phyloP scores from a whole-genome alignment of 1,140 invertebrate species.

The Drosophila pachea region DNA sequence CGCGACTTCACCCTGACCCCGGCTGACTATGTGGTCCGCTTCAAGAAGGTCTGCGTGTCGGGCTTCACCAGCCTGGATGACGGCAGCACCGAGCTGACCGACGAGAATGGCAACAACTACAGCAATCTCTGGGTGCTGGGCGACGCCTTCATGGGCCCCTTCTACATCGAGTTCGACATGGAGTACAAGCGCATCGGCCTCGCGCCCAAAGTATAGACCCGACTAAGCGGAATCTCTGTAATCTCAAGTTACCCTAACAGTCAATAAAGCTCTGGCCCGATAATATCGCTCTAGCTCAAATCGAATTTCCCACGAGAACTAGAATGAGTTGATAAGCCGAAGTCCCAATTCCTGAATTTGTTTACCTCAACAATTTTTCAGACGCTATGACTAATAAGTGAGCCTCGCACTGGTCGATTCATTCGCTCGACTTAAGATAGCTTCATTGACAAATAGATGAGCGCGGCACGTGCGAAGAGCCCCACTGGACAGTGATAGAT shows the following conservation, averaged over 20 bases:
- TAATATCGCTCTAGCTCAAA: too few species aligned
- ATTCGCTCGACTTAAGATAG: conserved; percentile 8
- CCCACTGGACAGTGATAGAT: too few species aligned
- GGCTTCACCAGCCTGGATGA: conserved; percentile 81
- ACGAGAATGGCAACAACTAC: conserved; percentile 20
- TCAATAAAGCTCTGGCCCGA: too few species aligned
- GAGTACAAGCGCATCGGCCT: conserved; percentile 45
- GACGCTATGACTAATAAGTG: conserved; percentile 2
- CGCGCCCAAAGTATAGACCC: conserved; percentile 32
- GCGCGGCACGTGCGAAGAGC: conserved; percentile 16
- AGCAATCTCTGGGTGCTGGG: conserved; percentile 42
- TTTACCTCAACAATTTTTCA: neutral
- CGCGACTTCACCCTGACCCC: conserved; percentile 43
- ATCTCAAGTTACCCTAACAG: too few species aligned
- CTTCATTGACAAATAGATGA: conserved; percentile 10
- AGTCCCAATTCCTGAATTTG: too few species aligned
- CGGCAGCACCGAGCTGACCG: conserved; percentile 83
- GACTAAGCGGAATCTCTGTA: too few species aligned
- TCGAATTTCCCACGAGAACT: too few species aligned
- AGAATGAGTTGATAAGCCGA: too few species aligned
- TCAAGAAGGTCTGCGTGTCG: conserved; percentile 51
- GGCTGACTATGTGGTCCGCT: conserved; percentile 78
- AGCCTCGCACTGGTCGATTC: conserved; percentile 5
- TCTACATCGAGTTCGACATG: conserved; percentile 47
- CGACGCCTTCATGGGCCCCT: conserved; percentile 41